phyloP scores from a whole-genome alignment of 2,888 invertebrate genomes.

The Drosophila pseudotalamancana region DNA sequence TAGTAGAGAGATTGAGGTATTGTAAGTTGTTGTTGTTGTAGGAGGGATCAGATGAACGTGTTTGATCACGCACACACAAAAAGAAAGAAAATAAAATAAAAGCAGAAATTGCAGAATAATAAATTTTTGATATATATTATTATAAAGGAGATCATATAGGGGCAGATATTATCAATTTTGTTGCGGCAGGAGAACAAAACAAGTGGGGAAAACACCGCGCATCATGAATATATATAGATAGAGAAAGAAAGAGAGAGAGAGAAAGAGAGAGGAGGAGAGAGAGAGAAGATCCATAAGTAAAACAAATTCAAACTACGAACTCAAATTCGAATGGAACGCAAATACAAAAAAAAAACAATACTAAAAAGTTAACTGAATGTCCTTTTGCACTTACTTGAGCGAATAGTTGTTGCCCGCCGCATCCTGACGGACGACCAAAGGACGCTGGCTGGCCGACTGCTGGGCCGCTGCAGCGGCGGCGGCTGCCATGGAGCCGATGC shows the following conservation, averaged over 20 bases:
- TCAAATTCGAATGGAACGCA: slow-evolving; percentile 23
- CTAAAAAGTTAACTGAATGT: no score
- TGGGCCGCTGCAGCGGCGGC: slow-evolving; percentile 72
- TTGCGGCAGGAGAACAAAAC: slow-evolving; percentile 30
- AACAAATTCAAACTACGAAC: slow-evolving; percentile 46
- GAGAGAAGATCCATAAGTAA: slow-evolving; percentile 34
- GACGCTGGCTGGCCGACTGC: slow-evolving; percentile 85
- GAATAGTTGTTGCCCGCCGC: slow-evolving; percentile 90
- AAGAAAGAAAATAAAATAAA: slow-evolving; percentile 19
- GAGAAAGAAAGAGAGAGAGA: slow-evolving; percentile 11
- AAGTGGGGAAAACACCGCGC: slow-evolving; percentile 17
- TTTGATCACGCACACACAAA: slow-evolving; percentile 45
- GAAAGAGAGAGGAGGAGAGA: slow-evolving; percentile 22
- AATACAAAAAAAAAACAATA: no score
- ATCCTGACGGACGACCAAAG: slow-evolving; percentile 89
- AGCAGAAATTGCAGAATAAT: slow-evolving; percentile 1
- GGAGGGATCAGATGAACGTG: slow-evolving; percentile 25
- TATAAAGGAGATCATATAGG: slow-evolving; percentile 3
- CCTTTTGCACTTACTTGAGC: slow-evolving; percentile 90
- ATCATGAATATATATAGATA: slow-evolving; percentile 18
- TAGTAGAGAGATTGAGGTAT: slow-evolving; percentile 7
- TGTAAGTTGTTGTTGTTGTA: slow-evolving; percentile 30
- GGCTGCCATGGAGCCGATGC: slow-evolving; percentile 73
- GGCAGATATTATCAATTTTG: slow-evolving; percentile 2
- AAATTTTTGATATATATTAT: slow-evolving; percentile 7